Percentiles rank a stretch among this genome's conserved stretches.
These are phyloP conservation scores for Cheilosia impressa DNA, from an alignment of 2,888 invertebrate species.

Conservation along the genomic window DNA sequence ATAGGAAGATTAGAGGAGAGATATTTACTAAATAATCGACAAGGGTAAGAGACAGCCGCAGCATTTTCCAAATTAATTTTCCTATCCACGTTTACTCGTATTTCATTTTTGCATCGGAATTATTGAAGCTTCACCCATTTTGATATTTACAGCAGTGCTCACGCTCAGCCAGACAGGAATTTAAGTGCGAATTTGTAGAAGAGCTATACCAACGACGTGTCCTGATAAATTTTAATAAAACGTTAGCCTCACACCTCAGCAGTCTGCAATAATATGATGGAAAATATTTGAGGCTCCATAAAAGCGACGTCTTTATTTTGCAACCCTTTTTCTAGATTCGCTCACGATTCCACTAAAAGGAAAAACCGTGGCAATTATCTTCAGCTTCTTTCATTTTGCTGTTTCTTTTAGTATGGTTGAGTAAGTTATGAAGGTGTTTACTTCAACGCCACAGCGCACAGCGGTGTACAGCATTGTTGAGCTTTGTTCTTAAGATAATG, in stretches of 20 bases:
- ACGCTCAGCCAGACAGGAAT: background rate
- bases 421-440: constrained; percentile 66
- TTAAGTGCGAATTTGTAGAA: background rate
- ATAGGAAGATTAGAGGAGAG: too few species aligned
- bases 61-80: too few species aligned
- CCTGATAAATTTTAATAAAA: constrained; percentile 26
- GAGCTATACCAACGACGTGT: constrained; percentile 13
- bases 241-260: constrained; percentile 4
- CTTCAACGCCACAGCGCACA: constrained; percentile 31
- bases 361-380: constrained; percentile 58
- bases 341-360: constrained; percentile 44
- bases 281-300: constrained; percentile 58
- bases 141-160: background rate
- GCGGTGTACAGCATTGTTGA: constrained; percentile 29
- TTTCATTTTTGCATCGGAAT: too few species aligned
- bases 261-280: constrained; percentile 14
- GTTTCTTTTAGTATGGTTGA: constrained; percentile 14
- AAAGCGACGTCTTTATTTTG: constrained; percentile 63
- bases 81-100: too few species aligned
- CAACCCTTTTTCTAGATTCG: constrained; percentile 57
- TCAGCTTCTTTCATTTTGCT: constrained; percentile 14
- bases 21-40: too few species aligned
- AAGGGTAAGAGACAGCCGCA: too few species aligned
- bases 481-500: constrained; percentile 56
- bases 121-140: too few species aligned